These are phyloP conservation scores for Drosophila tripunctata DNA, from an alignment of 2,888 invertebrate genomes.

Conservation along the genomic window DNA sequence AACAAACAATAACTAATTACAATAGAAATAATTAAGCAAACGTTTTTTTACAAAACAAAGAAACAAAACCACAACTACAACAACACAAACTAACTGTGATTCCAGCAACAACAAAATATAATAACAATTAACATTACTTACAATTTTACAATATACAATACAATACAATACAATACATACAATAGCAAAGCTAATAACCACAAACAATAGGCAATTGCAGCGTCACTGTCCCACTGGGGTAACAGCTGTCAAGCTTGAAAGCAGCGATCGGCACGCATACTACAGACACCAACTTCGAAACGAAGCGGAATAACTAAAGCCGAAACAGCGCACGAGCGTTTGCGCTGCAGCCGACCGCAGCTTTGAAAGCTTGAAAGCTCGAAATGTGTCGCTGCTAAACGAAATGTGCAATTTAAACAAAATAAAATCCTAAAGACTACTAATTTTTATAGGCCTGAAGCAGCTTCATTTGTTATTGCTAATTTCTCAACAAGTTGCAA, in stretches of 20 bases:
- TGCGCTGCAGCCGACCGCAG: no score
- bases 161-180: slow-evolving; percentile 23
- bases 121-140: slow-evolving; percentile 47
- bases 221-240: no score
- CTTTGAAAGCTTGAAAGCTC: background rate
- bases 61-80: slow-evolving; percentile 37
- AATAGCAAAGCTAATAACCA: slow-evolving; percentile 64
- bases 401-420: slow-evolving; percentile 42
- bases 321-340: no score
- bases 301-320: no score
- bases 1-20: slow-evolving; percentile 44
- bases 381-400: background rate
- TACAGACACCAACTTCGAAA: background rate
- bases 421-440: slow-evolving; percentile 38
- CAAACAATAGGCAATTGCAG: slow-evolving; percentile 50
- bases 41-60: slow-evolving; percentile 47
- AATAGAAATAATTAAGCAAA: slow-evolving; percentile 47
- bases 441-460: slow-evolving; percentile 37
- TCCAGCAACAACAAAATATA: slow-evolving; percentile 60
- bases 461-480: slow-evolving; percentile 41
- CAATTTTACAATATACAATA: slow-evolving; percentile 30
- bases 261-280: background rate
- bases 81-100: slow-evolving; percentile 78
- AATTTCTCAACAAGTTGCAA: slow-evolving; percentile 40
- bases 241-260: no score